Evolutionary conservation across 92 coral and sea anemone genomes (phyloP), one percentile per base, ranked within the genome.

Genomic region (Epizoanthus fatuus): DNA sequence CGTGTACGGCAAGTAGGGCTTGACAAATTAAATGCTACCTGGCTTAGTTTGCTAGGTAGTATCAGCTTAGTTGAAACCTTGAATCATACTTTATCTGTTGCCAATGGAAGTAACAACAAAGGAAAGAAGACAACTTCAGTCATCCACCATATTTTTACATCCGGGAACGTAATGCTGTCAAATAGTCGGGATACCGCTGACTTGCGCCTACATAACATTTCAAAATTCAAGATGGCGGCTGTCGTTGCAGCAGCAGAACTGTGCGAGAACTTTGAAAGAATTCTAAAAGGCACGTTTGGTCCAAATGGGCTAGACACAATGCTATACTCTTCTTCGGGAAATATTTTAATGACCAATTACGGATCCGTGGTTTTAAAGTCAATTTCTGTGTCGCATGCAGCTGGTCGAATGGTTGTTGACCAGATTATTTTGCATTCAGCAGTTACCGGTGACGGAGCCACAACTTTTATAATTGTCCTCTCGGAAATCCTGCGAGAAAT

Each of bases 281-380:
- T 97, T 75, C 80, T 97, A 56, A 87, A 90, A 68, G 88, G 79
- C 65, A 89, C 95, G n/a, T 95, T 97, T 86, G 99, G 99, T 25
- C 99, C 99, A 55, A 95, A 94, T 76, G 99, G 99, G 47, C 90
- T 93, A 4, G 99, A 97, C 79, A 86, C 89, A 11, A 80, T 97
- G 94, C 58, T 97, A 15, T 86, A 88, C 29, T 91, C 96, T 16
- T 91, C 97, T 11, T 97, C 99, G 52, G 99, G 99, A 55, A 86
- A 89, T 37, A 86, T 93, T 44, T 86, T 97, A 37, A 81, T 97
- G 7, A 95, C 99, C 5, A 97, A 97, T 75, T 91, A 88, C 67
- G 97, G 99, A 38, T 89, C 90, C 57, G 70, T 90, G 63, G 79
- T 97, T 57, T 68, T 97, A 74, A 93, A 87, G 56, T 97, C 99